These are phyloP conservation scores for Dermolepida albohirtum DNA, from an alignment of 2,888 invertebrate genomes.

Conservation along the genomic window DNA sequence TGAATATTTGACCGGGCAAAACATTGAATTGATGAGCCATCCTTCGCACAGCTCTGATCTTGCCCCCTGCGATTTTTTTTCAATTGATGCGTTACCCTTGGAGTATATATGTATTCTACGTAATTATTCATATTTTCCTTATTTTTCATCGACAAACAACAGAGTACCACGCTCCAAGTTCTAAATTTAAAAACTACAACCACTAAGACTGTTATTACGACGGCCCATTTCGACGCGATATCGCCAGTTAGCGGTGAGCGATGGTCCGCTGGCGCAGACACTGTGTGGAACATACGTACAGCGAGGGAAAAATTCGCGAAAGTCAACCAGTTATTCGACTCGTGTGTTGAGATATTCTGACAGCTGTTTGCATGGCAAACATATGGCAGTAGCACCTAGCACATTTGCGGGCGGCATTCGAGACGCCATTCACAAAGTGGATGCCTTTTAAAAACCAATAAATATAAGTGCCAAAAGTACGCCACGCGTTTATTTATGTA, in stretches of 20 bases:
- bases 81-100: too few relatives aligned
- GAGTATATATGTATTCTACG: too few relatives aligned
- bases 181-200: slow-evolving; percentile 19
- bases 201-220: neutral
- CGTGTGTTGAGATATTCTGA: slow-evolving; percentile 40
- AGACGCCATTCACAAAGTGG: slow-evolving; percentile 49
- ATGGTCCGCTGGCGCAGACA: slow-evolving; percentile 17
- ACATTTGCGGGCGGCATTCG: slow-evolving; percentile 46
- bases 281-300: neutral
- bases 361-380: slow-evolving; percentile 49
- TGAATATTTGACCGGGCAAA: too few relatives aligned
- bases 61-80: too few relatives aligned
- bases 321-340: neutral
- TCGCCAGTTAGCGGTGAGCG: slow-evolving; percentile 22
- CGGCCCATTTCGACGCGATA: slow-evolving; percentile 17
- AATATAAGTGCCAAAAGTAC: slow-evolving; percentile 52
- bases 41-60: too few relatives aligned
- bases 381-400: slow-evolving; percentile 50
- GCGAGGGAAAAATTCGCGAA: slow-evolving; percentile 10
- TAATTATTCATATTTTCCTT: too few relatives aligned
- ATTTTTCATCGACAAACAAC: too few relatives aligned
- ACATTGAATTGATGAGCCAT: too few relatives aligned
- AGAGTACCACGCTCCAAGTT: neutral
- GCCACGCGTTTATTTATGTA: slow-evolving; percentile 48
- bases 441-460: slow-evolving; percentile 55